phyloP scores from a whole-genome alignment of 2,113 vertebrate genomes.

The Ornithorhynchus anatinus region DNA sequence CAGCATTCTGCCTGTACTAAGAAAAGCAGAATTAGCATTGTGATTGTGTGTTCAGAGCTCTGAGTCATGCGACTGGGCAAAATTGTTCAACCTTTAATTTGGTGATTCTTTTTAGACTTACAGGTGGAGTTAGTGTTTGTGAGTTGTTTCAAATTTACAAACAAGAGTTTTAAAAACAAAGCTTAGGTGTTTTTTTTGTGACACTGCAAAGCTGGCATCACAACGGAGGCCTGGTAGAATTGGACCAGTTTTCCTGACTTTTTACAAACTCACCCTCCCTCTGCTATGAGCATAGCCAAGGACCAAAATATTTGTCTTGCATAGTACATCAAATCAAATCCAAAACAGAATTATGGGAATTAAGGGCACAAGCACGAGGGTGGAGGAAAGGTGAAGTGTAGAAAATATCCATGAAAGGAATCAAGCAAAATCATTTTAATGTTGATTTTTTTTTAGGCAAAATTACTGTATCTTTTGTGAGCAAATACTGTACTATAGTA shows the following conservation, averaged over 20 bases:
- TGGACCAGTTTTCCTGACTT: background rate
- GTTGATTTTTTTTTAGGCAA: background rate
- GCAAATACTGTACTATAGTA: background rate
- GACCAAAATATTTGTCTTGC: background rate
- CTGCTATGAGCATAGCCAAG: background rate
- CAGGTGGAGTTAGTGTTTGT: constrained; percentile 7
- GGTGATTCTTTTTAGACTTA: constrained; percentile 6
- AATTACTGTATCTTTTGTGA: accelerated
- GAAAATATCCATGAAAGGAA: background rate
- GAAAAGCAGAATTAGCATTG: background rate
- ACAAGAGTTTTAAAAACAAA: too few species aligned
- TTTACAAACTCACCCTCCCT: background rate
- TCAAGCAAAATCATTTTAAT: background rate
- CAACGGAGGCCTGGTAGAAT: background rate
- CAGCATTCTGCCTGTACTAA: constrained; percentile 20
- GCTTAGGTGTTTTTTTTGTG: background rate
- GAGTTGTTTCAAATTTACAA: constrained; percentile 34
- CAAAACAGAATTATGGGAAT: background rate
- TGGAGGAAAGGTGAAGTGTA: background rate
- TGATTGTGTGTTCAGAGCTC: background rate
- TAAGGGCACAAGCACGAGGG: background rate
- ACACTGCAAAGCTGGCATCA: background rate
- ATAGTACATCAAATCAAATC: background rate
- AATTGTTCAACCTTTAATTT: constrained; percentile 12
- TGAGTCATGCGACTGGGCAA: background rate